A percentile compares a stretch with the other conserved stretches of the same genome.
Evolutionary conservation across 2,113 vertebrate species (phyloP).

Genomic region (Pao palembangensis): DNA sequence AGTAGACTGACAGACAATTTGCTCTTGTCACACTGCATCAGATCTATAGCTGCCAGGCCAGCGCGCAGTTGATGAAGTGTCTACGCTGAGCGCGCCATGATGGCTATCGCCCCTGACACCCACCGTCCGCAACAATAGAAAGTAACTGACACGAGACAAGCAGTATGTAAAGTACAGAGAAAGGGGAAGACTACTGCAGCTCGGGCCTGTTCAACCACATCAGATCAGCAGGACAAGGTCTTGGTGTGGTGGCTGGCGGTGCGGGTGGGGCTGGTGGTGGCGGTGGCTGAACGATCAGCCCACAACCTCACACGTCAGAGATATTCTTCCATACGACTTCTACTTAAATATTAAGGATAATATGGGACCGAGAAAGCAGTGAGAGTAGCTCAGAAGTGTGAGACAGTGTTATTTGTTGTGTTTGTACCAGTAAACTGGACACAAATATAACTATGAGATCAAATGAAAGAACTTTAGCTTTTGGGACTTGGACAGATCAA

Average conservation of each 20-base stretch:
- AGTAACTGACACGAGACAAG: conserved; percentile 51
- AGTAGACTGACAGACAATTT: conserved; percentile 48
- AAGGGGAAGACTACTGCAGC: conserved; percentile 1
- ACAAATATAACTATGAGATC: too few relatives aligned
- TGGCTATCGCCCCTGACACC: conserved; percentile 51
- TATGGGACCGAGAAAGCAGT: too few relatives aligned
- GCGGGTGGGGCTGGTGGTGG: too few relatives aligned
- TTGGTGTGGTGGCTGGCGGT: conserved; percentile 15
- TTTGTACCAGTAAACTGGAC: too few relatives aligned
- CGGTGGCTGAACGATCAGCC: background rate
- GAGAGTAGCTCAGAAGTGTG: too few relatives aligned
- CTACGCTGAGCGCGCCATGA: conserved; percentile 43
- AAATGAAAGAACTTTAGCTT: too few relatives aligned
- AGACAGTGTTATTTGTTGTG: too few relatives aligned
- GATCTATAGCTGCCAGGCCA: conserved; percentile 32
- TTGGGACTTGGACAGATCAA: too few relatives aligned
- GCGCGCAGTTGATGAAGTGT: conserved; percentile 14
- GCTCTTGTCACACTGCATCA: conserved; percentile 42
- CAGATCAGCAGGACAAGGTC: conserved; percentile 17
- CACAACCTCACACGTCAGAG: too few relatives aligned
- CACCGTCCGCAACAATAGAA: conserved; percentile 28
- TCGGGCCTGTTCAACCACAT: conserved; percentile 24
- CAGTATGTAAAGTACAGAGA: background rate
- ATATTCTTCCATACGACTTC: too few relatives aligned
- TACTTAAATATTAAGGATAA: too few relatives aligned